phyloP scores from a whole-genome alignment of 1,140 invertebrate species.

The Hycleus phaleratus region DNA sequence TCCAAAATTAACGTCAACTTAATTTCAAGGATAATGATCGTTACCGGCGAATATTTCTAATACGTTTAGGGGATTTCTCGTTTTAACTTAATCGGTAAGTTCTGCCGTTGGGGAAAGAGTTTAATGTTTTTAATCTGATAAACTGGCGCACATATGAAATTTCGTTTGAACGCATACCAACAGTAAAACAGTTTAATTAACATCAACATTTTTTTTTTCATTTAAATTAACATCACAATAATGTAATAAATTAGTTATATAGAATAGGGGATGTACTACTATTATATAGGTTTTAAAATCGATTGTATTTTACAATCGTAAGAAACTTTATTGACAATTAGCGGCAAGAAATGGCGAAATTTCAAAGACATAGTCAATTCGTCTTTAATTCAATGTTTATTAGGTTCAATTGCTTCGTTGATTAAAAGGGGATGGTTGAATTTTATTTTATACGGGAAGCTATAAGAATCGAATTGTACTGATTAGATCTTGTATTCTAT shows the following conservation, averaged over 20 bases:
- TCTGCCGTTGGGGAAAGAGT: slow-evolving; percentile 18
- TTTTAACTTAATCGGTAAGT: slow-evolving; percentile 17
- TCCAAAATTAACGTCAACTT: slow-evolving; percentile 12
- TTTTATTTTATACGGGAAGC: slow-evolving; percentile 26
- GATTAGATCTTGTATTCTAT: slow-evolving; percentile 17
- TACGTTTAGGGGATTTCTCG: slow-evolving; percentile 10
- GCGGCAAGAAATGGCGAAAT: slow-evolving; percentile 24
- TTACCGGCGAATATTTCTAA: slow-evolving; percentile 13
- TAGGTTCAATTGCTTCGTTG: slow-evolving; percentile 26
- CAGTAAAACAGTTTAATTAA: too few relatives aligned
- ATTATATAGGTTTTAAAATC: too few relatives aligned
- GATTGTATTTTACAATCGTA: not conserved
- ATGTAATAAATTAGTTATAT: too few relatives aligned
- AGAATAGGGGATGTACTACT: too few relatives aligned
- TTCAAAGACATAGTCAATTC: slow-evolving; percentile 23
- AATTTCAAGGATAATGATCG: slow-evolving; percentile 12
- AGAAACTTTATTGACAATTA: slow-evolving; percentile 13
- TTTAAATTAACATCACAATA: too few relatives aligned
- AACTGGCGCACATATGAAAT: slow-evolving; percentile 19
- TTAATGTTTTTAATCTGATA: slow-evolving; percentile 26
- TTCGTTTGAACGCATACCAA: not conserved
- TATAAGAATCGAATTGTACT: slow-evolving; percentile 22
- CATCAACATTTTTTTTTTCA: too few relatives aligned
- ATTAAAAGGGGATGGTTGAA: slow-evolving; percentile 23
- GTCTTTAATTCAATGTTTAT: slow-evolving; percentile 29